Base-by-base conservation (phyloP, 2,797 vertebrate species). In the Heliangelus exortis region DNA sequence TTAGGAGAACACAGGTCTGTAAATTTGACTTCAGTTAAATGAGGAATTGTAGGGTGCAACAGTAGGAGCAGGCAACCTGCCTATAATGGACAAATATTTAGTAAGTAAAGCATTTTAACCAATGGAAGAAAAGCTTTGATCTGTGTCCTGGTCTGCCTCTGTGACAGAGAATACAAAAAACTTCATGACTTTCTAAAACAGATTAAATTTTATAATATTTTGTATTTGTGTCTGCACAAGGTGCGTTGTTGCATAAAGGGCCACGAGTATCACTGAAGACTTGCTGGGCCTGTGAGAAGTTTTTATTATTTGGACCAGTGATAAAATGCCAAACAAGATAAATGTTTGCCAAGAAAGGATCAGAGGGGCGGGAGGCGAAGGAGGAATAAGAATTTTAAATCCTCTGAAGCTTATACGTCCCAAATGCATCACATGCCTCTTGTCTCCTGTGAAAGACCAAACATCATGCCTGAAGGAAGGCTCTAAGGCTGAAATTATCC, bases 281-380 rank as follows among this genome's bases (percentile, higher is more conserved):
- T 50, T 93, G 10, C 55, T 92, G 41, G 13, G 12, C 77, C 89
- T 73, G 22, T 75, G 51, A 67, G 54, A 83, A 75, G 45, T 36
- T 66, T 55, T 79, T 75, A 29, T n/a, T 95, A 78, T 96, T 93
- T 92, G 83, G 65, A 63, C 18, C 67, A 51, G 68, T 92, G 80
- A 82, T 79, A 66, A 84, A 83, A 68, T 48, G 34, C 57, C 83
- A 88, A 83, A 86, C n/a, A 84, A 86, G 39, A 76, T 10, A 79
- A 59, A 23, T 57, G 19, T 47, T 77, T 96, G 59, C 58, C 67
- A 92, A 76, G 36, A 61, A 95, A 82, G 66, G 31, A 68, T 62
- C 17, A 82, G 19, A 63, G 31, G 48, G 22, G 8, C 3, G 25
- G 17, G 15, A 21, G 8, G 26, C 12, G 2, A 65, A 84, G 12